Conservation (phyloP, 2,113 vertebrate genomes). For the Sitta europaea region DNA sequence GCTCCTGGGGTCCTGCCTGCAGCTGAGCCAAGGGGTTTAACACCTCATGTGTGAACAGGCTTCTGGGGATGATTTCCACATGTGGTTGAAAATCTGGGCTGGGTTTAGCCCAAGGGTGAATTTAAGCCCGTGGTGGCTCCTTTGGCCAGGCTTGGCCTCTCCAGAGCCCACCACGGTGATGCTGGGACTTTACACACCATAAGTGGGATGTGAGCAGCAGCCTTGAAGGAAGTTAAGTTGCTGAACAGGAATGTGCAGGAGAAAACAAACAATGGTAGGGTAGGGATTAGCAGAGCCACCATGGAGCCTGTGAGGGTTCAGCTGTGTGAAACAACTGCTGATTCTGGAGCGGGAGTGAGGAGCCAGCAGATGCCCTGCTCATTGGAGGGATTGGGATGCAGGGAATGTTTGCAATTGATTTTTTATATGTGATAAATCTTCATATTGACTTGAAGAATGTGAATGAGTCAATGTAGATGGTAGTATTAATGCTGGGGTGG, state of each 20-base stretch:
- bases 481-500: neutral
- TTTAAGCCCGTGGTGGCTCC: neutral
- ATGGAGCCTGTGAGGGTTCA: neutral
- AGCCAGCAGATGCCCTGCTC: neutral
- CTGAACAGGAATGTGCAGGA: neutral
- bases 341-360: neutral
- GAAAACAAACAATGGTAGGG: neutral
- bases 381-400: neutral
- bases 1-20: neutral
- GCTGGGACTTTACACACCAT: neutral
- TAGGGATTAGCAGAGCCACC: neutral
- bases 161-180: accelerated
- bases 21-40: neutral
- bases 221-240: neutral
- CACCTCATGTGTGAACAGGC: accelerated
- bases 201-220: neutral
- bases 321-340: neutral
- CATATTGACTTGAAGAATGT: accelerated
- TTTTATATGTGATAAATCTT: neutral
- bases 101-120: neutral
- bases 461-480: neutral
- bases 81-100: neutral
- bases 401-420: neutral
- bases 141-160: neutral
- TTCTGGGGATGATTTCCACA: neutral